Conservation (phyloP, 2,888 invertebrate genomes). For the Drosophila borealis region DNA sequence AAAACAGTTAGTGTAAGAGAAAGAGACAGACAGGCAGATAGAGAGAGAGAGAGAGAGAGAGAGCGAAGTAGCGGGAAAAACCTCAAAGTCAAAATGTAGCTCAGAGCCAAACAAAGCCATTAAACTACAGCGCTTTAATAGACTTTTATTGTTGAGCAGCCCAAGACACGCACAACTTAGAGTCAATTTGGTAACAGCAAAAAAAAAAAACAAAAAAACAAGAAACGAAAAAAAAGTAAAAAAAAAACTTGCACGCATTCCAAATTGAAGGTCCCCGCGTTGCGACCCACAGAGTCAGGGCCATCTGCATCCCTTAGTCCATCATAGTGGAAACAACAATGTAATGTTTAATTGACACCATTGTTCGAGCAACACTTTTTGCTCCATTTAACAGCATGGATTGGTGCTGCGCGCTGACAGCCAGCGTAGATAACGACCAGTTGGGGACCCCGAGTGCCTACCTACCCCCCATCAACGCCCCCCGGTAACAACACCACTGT, state of each 20-base stretch:
- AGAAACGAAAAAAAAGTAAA: constrained; percentile 6
- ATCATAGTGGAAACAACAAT: constrained; percentile 68
- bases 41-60: neutral
- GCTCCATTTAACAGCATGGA: constrained; percentile 78
- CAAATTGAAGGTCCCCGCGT: constrained; percentile 61
- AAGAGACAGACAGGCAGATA: neutral
- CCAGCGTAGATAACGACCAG: constrained; percentile 65
- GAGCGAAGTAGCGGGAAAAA: constrained; percentile 2
- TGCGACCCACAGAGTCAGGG: constrained; percentile 34
- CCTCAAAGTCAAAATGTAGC: constrained; percentile 42
- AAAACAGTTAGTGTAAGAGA: constrained; percentile 22
- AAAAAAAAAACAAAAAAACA: constrained; percentile 20
- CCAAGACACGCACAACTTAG: constrained; percentile 52
- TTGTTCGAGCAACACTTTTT: constrained; percentile 79
- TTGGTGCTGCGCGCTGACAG: constrained; percentile 66
- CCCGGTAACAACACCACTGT: constrained; percentile 3
- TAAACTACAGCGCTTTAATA: constrained; percentile 65
- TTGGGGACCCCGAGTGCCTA: neutral
- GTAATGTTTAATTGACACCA: constrained; percentile 81
- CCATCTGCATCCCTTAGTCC: constrained; percentile 58
- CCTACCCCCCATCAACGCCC: neutral
- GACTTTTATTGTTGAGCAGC: constrained; percentile 62
- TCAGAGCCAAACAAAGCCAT: constrained; percentile 56
- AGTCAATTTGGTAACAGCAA: constrained; percentile 49
- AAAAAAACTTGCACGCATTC: constrained; percentile 46